Base-by-base conservation (phyloP, 2,797 vertebrate species). In the Acrossocheilus fasciatus region DNA sequence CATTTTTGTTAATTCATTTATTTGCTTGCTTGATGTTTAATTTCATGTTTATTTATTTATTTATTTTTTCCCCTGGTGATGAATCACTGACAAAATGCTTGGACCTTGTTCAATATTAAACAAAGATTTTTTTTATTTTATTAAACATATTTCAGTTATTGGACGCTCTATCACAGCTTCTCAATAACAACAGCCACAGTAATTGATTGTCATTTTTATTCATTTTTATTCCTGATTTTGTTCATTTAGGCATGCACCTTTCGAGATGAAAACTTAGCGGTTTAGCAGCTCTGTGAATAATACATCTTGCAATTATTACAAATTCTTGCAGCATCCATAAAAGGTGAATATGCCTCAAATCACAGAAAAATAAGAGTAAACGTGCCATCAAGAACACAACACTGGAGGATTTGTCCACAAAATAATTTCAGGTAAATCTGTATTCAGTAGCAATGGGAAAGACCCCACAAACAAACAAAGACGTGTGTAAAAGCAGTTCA, bases 221-320 rank as follows among this genome's bases (percentile, higher is more conserved):
- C 1, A 12, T 52, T 36, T 43, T 59, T 59, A 59, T 15, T 9
- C 41, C 52, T 17, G 9, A 62, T 26, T 77, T 77, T 23, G 15
- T 26, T 69, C 1, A 70, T 8, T 73, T 57, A 23, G 34, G 36
- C 64, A 57, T 64, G 54, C 70, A 66, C 83, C 34, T 82, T 82
- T 57, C 9, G 6, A 57, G 20, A 36, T 66, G 43, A 83, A 64
- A 83, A 23, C 20, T 6, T 34, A 5, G 52, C 7, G 14, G 30
- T 76, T 68, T 54, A 84, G 57, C 82, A 78, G 64, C 64, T 26
- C 47, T 78, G 47, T 50, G 47, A 84, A 84, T 11, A 77, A 54
- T 77, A 12, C 43, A 66, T 66, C 26, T 26, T 17, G 57, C 72
- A 76, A 66, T 39, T 43, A 75, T 66, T 17, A 74, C 18, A 83